Conservation (phyloP, 2,888 invertebrate genomes). For the Amorpha juglandis region DNA sequence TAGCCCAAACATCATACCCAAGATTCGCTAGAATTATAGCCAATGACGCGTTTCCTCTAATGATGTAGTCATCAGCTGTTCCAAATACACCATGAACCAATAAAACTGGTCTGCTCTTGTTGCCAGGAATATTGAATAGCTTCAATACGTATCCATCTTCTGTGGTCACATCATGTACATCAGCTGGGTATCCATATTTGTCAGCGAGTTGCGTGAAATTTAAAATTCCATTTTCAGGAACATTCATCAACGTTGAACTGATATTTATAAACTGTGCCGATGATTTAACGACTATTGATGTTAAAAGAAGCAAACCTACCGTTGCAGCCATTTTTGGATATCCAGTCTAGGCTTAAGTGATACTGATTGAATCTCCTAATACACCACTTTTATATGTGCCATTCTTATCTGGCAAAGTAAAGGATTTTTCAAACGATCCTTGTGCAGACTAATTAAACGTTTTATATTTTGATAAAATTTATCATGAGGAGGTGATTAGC, state of each 20-base stretch:
- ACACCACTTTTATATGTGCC: slow-evolving; percentile 1
- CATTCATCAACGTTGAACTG: slow-evolving; percentile 24
- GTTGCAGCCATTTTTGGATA: slow-evolving; percentile 8
- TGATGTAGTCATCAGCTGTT: slow-evolving; percentile 46
- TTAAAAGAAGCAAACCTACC: not conserved
- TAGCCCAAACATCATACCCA: slow-evolving; percentile 53
- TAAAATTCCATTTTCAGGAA: slow-evolving; percentile 32
- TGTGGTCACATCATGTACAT: slow-evolving; percentile 44
- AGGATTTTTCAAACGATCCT: slow-evolving; percentile 8
- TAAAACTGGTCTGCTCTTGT: slow-evolving; percentile 39
- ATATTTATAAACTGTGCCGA: not conserved
- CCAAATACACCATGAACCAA: slow-evolving; percentile 49
- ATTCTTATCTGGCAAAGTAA: slow-evolving; percentile 10
- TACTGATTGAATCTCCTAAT: not conserved
- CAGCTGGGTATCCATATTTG: slow-evolving; percentile 38
- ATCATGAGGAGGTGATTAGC: slow-evolving; percentile 1
- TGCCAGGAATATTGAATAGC: slow-evolving; percentile 44
- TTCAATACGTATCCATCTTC: slow-evolving; percentile 53
- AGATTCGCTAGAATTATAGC: slow-evolving; percentile 39
- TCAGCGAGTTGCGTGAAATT: slow-evolving; percentile 39
- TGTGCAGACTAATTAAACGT: slow-evolving; percentile 4
- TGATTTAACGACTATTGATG: slow-evolving; percentile 2
- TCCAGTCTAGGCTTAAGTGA: not conserved
- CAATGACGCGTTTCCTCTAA: slow-evolving; percentile 47
- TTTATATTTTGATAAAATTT: not conserved